These are phyloP conservation scores for Synchiropus splendidus DNA, from an alignment of 2,113 vertebrate genomes.

Conservation along the genomic window DNA sequence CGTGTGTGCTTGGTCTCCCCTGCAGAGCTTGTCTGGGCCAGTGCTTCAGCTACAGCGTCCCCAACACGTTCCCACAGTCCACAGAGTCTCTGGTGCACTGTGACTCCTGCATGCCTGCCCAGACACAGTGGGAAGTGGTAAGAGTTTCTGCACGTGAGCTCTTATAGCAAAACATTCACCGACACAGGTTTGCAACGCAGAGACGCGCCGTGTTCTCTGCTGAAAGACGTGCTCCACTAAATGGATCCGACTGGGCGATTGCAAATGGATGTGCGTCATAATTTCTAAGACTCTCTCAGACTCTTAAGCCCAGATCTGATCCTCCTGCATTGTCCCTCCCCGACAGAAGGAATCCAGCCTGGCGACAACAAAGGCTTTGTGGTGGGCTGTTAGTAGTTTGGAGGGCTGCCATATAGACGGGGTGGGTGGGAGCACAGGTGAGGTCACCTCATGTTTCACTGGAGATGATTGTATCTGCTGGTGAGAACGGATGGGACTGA, in stretches of 20 bases:
- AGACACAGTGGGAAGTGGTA: slow-evolving; percentile 97
- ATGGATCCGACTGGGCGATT: neutral
- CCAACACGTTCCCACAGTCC: slow-evolving; percentile 97
- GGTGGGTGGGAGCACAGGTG: slow-evolving; percentile 40
- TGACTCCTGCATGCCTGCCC: slow-evolving; percentile 95
- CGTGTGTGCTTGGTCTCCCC: slow-evolving; percentile 13
- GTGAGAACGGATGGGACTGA: neutral
- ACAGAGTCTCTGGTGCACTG: slow-evolving; percentile 97
- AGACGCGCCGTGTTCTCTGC: neutral
- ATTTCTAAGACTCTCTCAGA: slow-evolving; percentile 5
- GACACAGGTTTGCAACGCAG: neutral
- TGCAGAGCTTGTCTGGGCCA: slow-evolving; percentile 92
- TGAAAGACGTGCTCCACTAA: neutral
- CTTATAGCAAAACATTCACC: slow-evolving; percentile 11
- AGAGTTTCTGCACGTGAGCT: slow-evolving; percentile 60
- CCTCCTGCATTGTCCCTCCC: slow-evolving; percentile 21
- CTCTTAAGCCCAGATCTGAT: slow-evolving; percentile 8
- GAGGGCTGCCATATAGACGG: slow-evolving; percentile 35
- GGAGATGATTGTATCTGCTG: slow-evolving; percentile 29
- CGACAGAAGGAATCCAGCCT: slow-evolving; percentile 33
- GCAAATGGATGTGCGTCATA: neutral
- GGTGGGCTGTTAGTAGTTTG: slow-evolving; percentile 42
- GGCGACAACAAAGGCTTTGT: slow-evolving; percentile 45
- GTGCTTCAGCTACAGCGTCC: slow-evolving; percentile 99
- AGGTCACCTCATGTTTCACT: slow-evolving; percentile 39